These are phyloP conservation scores for Diarsia rubi DNA, from an alignment of 2,888 invertebrate species.

Conservation along the genomic window DNA sequence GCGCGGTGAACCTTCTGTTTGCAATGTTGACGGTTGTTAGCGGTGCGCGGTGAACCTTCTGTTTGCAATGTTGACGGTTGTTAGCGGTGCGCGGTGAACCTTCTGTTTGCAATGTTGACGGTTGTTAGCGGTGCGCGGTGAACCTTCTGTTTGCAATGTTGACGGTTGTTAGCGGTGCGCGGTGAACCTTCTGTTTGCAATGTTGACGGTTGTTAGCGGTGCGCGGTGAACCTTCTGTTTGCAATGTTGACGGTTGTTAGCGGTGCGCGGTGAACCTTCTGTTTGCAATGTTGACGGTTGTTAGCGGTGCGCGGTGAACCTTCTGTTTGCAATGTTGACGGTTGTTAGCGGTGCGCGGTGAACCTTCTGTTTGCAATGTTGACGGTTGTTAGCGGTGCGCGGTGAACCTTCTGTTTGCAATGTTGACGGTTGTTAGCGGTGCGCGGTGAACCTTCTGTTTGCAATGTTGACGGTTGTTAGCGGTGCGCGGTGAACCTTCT, in stretches of 20 bases:
- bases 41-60: slow-evolving; percentile 10
- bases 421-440: background rate
- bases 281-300: too few relatives aligned
- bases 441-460: slow-evolving; percentile 5
- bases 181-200: background rate
- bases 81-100: background rate
- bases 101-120: background rate
- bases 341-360: background rate
- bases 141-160: background rate
- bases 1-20: slow-evolving; percentile 5
- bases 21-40: background rate
- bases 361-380: background rate
- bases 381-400: background rate
- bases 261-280: slow-evolving; percentile 10
- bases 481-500: slow-evolving; percentile 10
- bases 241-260: background rate
- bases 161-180: background rate
- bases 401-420: background rate
- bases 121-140: background rate
- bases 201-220: background rate
- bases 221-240: slow-evolving; percentile 5
- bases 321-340: background rate
- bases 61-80: too few relatives aligned
- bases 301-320: background rate
- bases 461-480: background rate